phyloP scores from a whole-genome alignment of 2,888 invertebrate genomes.

The Acleris sparsana region DNA sequence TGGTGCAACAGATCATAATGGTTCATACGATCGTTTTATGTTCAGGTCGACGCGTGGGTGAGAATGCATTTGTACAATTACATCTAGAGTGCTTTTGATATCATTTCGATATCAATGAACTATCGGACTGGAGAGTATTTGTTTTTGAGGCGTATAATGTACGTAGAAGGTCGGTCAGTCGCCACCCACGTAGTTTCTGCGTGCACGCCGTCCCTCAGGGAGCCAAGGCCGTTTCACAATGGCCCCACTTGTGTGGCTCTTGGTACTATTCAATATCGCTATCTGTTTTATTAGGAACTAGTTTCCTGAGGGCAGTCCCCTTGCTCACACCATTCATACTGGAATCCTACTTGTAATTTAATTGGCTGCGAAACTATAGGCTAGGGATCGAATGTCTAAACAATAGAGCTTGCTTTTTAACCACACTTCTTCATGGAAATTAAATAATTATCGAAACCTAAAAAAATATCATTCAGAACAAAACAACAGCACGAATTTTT shows the following conservation, averaged over 20 bases:
- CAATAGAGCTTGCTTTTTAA: background rate
- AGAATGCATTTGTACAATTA: conserved; percentile 19
- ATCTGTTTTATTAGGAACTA: conserved; percentile 77
- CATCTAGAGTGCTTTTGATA: conserved; percentile 4
- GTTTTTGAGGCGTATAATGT: background rate
- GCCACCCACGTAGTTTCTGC: conserved; percentile 66
- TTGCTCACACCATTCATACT: conserved; percentile 54
- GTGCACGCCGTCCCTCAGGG: conserved; percentile 57
- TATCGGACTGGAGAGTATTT: background rate
- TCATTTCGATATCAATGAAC: background rate
- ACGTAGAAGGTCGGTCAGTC: conserved; percentile 28
- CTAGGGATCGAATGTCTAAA: conserved; percentile 2
- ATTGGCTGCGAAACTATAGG: conserved; percentile 21
- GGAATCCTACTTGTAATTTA: conserved; percentile 54
- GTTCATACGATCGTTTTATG: conserved; percentile 17
- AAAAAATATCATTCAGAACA: no score
- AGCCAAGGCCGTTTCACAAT: conserved; percentile 75
- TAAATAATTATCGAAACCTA: background rate
- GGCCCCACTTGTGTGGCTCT: conserved; percentile 66
- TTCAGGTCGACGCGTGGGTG: conserved; percentile 17
- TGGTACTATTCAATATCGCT: conserved; percentile 77
- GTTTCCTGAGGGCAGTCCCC: conserved; percentile 71
- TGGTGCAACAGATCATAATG: background rate
- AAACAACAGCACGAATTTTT: background rate
- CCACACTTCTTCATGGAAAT: background rate